A percentile compares a stretch with the other conserved stretches of the same genome.
Evolutionary conservation across 2,797 vertebrate genomes (phyloP).

Genomic region (Anguilla obscura): DNA sequence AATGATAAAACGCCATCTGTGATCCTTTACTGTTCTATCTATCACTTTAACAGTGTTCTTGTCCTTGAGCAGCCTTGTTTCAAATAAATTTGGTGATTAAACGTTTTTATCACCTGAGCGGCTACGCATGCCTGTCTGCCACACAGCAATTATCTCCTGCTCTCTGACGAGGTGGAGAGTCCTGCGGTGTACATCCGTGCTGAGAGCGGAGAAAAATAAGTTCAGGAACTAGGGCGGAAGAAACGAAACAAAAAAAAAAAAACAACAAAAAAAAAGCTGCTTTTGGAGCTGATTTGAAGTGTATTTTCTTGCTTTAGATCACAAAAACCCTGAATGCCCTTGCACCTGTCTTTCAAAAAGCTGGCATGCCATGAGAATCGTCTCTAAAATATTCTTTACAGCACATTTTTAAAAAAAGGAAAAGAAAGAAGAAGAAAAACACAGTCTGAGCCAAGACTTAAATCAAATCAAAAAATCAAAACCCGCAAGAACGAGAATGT

Average conservation of each 20-base stretch:
- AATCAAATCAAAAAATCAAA: not conserved
- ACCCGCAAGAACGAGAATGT: not conserved
- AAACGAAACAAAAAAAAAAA: too few species aligned
- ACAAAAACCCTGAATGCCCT: not conserved
- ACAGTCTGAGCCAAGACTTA: not conserved
- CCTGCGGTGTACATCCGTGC: not conserved
- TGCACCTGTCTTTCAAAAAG: not conserved
- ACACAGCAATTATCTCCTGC: not conserved
- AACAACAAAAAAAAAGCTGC: not conserved
- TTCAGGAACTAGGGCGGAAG: not conserved
- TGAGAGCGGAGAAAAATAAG: not conserved
- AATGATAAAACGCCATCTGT: slow-evolving; percentile 43
- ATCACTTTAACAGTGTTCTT: slow-evolving; percentile 42
- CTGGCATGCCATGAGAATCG: not conserved
- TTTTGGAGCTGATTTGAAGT: not conserved
- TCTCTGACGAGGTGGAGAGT: not conserved
- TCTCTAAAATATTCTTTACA: not conserved
- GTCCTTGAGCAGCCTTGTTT: slow-evolving; percentile 31
- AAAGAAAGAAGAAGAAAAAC: too few species aligned
- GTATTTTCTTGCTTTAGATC: not conserved
- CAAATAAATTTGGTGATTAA: slow-evolving; percentile 25
- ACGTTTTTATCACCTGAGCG: slow-evolving; percentile 23
- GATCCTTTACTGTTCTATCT: slow-evolving; percentile 39
- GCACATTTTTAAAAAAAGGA: not conserved
- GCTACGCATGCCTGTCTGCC: not conserved